These are phyloP conservation scores for Brachyrhaphis roseni DNA, from an alignment of 2,797 vertebrate genomes.

Conservation along the genomic window DNA sequence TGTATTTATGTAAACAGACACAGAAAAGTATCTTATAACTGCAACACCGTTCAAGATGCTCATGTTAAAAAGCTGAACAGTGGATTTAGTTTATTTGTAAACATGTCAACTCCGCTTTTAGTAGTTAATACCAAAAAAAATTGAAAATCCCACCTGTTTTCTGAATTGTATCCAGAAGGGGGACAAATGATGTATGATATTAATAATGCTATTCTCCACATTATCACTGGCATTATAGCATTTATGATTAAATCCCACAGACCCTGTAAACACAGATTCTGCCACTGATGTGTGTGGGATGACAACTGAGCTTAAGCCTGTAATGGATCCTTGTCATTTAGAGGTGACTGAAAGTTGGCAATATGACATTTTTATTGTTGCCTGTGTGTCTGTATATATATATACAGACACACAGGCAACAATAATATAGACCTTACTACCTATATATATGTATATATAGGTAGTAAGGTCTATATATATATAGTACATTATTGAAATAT, in stretches of 20 bases:
- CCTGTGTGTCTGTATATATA: neutral
- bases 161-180: neutral
- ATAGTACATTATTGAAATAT: neutral
- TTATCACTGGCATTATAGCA: neutral
- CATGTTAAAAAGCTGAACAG: neutral
- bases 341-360: neutral
- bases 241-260: neutral
- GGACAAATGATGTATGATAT: neutral
- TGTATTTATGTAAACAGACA: neutral
- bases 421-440: no score
- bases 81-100: neutral
- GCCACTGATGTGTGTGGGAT: neutral
- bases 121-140: neutral
- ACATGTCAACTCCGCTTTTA: neutral
- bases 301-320: neutral
- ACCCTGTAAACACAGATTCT: neutral
- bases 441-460: neutral
- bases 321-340: neutral
- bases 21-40: neutral
- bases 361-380: neutral
- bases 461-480: no score
- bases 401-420: no score
- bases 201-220: neutral
- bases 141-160: neutral
- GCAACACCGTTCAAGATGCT: neutral